Percentiles rank a stretch among this genome's conserved stretches.
Evolutionary conservation across 2,113 vertebrate genomes (phyloP).

Genomic region (Lophura nycthemera): DNA sequence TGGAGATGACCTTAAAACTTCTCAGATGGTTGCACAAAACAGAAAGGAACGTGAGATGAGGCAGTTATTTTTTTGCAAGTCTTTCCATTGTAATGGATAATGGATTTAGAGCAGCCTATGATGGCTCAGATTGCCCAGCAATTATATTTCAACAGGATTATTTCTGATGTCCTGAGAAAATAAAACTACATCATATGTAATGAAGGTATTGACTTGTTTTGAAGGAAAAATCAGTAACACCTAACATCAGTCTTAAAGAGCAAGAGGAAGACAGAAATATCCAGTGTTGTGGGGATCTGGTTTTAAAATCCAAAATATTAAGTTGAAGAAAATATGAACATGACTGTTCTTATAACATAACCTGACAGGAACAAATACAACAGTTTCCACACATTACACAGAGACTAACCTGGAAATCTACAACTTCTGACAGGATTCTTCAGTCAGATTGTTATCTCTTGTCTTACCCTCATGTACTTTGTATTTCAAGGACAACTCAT

Average conservation of each 20-base stretch:
- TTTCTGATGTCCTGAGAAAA: neutral
- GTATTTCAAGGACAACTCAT: neutral
- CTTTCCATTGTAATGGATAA: neutral
- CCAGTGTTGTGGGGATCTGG: neutral
- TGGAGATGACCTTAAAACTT: neutral
- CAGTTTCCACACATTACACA: neutral
- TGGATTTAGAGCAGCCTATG: neutral
- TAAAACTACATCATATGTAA: neutral
- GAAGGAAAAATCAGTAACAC: neutral
- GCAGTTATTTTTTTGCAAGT: neutral
- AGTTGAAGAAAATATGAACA: neutral
- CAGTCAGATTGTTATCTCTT: neutral
- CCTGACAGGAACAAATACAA: neutral
- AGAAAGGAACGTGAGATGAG: neutral
- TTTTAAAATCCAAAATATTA: neutral
- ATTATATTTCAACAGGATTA: neutral
- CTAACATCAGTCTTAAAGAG: neutral
- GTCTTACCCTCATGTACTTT: neutral
- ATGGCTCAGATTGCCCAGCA: neutral
- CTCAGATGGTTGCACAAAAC: neutral
- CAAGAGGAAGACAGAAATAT: neutral
- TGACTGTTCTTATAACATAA: neutral
- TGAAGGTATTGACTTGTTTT: neutral
- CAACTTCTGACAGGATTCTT: neutral
- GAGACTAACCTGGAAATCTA: neutral